Percentiles rank a stretch among this genome's conserved stretches.
Conservation (phyloP, 2,888 invertebrate genomes). For the Mesorhabditis sp. region DNA sequence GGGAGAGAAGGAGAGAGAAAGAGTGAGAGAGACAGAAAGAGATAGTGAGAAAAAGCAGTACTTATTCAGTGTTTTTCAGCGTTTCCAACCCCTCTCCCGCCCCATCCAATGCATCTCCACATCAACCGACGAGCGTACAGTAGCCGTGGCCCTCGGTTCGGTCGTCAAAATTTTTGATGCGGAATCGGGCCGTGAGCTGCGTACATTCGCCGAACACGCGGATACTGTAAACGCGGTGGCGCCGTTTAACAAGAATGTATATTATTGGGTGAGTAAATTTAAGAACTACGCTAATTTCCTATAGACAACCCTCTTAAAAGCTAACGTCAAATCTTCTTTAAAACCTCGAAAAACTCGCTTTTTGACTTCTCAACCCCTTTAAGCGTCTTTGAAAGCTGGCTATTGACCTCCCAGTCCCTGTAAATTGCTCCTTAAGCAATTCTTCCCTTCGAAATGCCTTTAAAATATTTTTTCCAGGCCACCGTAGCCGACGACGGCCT, state of each 20-base stretch:
- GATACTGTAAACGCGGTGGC: background rate
- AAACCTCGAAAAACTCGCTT: background rate
- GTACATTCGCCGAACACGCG: background rate
- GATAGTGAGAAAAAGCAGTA: background rate
- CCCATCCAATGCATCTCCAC: conserved; percentile 20
- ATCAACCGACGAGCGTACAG: conserved; percentile 21
- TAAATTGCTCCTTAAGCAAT: too few relatives aligned
- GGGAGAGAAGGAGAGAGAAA: background rate
- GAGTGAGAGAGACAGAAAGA: background rate
- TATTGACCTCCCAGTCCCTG: too few relatives aligned
- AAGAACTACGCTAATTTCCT: background rate
- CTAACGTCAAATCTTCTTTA: background rate
- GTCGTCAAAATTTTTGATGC: conserved; percentile 23
- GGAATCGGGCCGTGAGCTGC: conserved; percentile 11
- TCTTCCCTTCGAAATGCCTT: too few relatives aligned
- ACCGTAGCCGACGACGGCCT: background rate
- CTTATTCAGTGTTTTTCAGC: background rate
- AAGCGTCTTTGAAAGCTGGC: too few relatives aligned
- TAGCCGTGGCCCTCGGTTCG: conserved; percentile 20
- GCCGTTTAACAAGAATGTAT: background rate
- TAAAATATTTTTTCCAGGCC: background rate
- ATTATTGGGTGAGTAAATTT: background rate
- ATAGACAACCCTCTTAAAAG: background rate
- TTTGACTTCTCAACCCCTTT: background rate
- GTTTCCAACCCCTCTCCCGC: background rate